Evolutionary conservation across 2,888 invertebrate species (phyloP).

Genomic region (Ophraella communa): DNA sequence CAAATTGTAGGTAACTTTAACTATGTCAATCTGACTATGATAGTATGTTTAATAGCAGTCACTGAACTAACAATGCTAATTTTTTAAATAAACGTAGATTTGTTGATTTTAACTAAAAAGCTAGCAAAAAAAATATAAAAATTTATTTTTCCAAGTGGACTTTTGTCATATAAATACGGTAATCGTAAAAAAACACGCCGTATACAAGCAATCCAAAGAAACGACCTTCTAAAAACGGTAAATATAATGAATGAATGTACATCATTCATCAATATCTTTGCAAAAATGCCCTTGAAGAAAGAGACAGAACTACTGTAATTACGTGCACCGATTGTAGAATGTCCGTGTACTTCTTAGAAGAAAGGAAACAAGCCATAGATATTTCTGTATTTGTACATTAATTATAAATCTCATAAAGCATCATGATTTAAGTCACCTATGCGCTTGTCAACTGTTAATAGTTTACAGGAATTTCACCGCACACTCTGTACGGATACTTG

Average conservation of each 20-base stretch:
- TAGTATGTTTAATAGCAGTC: too few relatives aligned
- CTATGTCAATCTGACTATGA: too few relatives aligned
- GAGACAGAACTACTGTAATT: slow-evolving; percentile 27
- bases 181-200: neutral
- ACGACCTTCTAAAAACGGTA: slow-evolving; percentile 10
- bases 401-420: slow-evolving; percentile 54
- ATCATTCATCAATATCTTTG: slow-evolving; percentile 18
- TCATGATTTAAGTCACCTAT: slow-evolving; percentile 49
- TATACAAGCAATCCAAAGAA: neutral
- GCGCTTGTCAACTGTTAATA: slow-evolving; percentile 48
- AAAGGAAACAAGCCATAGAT: slow-evolving; percentile 48
- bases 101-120: too few relatives aligned
- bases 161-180: too few relatives aligned
- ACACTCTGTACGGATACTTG: slow-evolving; percentile 37
- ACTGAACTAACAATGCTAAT: too few relatives aligned
- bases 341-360: slow-evolving; percentile 43
- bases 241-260: slow-evolving; percentile 3
- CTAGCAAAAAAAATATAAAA: neutral
- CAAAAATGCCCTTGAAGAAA: slow-evolving; percentile 28
- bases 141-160: too few relatives aligned
- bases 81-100: too few relatives aligned
- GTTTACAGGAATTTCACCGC: slow-evolving; percentile 51
- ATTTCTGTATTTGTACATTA: slow-evolving; percentile 53
- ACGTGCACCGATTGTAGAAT: slow-evolving; percentile 28
- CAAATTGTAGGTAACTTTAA: too few relatives aligned